Base-by-base conservation (phyloP, 1,140 invertebrate species). In the Stegodyphus mimosarum region DNA sequence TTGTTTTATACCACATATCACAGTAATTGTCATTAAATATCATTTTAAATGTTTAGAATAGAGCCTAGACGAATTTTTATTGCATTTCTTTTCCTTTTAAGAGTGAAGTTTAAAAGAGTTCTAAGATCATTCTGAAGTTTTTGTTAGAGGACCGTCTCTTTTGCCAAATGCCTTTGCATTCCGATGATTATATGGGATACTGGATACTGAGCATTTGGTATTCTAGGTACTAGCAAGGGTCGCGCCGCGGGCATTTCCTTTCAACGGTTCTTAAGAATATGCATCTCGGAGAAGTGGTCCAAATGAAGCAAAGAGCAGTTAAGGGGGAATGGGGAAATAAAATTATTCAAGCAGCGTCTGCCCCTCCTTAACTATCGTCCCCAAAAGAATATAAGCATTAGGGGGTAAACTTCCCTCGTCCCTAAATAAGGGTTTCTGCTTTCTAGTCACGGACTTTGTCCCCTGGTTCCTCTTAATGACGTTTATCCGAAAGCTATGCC, bases 341-440 rank as follows among this genome's bases (percentile, higher is more conserved):
- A 80, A 80, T 80, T 80, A 80, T 80, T 80, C 78, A 15, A 69
- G 51, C 7, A 49, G 78, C 78, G 78, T 80, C 66, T 69, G n/a
- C 5, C 78, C 69, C 67, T 80, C 78, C 78, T 80, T 80, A 80
- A 80, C 78, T 80, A 80, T 80, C 78, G 78, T 80, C 78, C 78
- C 78, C 78, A 80, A 71, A 80, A 80, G 78, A 80, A 80, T 80
- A 80, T 80, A 49, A 63, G 78, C 69, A 80, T 80, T 80, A 80
- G 78, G 69, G 78, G 78, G 78, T 69, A 80, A 71, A 80, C 78
- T 80, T 71, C 52, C 33, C 33, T 33, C 33, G 33, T 33, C 33
- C 78, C 53, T 48, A 71, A 80, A 80, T 71, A 71, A 80, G 53
- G 78, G 78, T 71, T 80, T 80, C 78, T 71, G 78, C 50, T 80